Conservation (phyloP, 1,140 invertebrate species). For the Coenobita brevimanus region DNA sequence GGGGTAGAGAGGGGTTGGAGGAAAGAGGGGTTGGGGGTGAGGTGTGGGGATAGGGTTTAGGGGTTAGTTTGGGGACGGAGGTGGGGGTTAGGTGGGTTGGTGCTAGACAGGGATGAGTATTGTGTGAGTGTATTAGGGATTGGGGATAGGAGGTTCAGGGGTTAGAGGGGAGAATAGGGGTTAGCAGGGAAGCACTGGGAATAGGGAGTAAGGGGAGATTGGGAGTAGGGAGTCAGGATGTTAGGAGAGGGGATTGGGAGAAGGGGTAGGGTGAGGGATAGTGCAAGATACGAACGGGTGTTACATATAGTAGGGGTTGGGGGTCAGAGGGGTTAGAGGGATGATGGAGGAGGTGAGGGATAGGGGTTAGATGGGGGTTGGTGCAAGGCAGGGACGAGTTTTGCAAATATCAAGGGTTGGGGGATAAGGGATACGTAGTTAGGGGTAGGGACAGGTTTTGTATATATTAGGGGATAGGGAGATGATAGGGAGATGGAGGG, state of each 20-base stretch:
- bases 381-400: not conserved
- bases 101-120: not conserved
- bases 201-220: not conserved
- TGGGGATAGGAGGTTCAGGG: not conserved
- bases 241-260: no score
- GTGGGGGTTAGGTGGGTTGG: not conserved
- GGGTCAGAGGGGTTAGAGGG: not conserved
- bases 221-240: not conserved
- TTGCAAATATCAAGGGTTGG: no score
- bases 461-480: no score
- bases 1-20: not conserved
- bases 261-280: not conserved
- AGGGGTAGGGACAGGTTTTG: no score
- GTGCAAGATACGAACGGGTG: not conserved
- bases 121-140: not conserved
- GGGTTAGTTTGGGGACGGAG: not conserved
- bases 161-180: not conserved
- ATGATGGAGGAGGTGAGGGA: not conserved
- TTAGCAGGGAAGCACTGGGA: not conserved
- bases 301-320: no score
- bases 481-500: no score
- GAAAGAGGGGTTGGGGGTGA: not conserved
- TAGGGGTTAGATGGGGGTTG: not conserved
- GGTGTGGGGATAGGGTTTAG: not conserved
- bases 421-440: no score